Evolutionary conservation across 2,888 invertebrate species (phyloP).

Genomic region (Rotaria socialis): DNA sequence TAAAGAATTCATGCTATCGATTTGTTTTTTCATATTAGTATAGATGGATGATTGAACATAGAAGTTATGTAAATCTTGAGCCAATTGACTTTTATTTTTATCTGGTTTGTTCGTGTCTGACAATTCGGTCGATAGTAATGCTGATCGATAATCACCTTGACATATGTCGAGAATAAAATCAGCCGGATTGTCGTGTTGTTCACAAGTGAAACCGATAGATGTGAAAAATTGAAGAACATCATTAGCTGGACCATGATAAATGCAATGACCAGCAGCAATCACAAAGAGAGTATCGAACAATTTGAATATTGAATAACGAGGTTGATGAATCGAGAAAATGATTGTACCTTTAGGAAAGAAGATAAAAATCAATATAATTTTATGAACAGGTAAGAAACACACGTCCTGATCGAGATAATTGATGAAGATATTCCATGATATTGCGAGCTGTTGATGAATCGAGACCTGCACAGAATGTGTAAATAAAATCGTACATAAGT

Average conservation of each 20-base stretch:
- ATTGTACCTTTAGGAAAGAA: conserved; percentile 54
- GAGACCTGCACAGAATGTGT: conserved; percentile 49
- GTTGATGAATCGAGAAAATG: conserved; percentile 55
- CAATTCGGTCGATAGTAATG: not conserved
- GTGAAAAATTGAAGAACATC: not conserved
- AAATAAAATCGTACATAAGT: too few species aligned
- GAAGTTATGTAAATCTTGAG: not conserved
- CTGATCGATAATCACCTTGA: not conserved
- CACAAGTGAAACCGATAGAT: not conserved
- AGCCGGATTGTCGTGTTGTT: not conserved
- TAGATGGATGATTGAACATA: not conserved
- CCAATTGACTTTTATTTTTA: not conserved
- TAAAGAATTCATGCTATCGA: not conserved
- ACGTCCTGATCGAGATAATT: not conserved
- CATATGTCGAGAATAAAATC: conserved; percentile 12
- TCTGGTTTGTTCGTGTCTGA: not conserved
- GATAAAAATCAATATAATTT: conserved; percentile 50
- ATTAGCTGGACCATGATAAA: conserved; percentile 54
- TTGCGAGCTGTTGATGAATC: conserved; percentile 59
- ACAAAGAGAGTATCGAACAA: conserved; percentile 55
- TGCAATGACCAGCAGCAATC: conserved; percentile 53
- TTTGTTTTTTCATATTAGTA: not conserved
- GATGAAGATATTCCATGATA: conserved; percentile 54
- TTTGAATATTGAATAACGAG: conserved; percentile 16
- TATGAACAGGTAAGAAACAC: not conserved